Evolutionary conservation across 92 coral and sea anemone genomes (phyloP).

Genomic region (Micromussa lordhowensis): DNA sequence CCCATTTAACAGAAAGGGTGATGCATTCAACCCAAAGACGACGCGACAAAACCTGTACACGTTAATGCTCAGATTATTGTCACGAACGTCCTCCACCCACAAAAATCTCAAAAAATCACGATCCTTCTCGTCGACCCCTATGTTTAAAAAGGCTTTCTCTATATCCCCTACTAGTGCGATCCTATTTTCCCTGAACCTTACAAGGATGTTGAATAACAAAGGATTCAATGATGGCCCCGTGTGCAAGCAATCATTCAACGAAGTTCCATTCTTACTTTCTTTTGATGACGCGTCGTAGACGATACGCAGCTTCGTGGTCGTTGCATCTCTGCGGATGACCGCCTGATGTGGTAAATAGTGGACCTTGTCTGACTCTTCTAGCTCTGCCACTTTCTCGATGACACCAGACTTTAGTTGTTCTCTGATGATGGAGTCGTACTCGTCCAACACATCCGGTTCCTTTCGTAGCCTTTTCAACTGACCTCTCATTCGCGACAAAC

Average conservation of each 20-base stretch:
- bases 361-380: too few relatives aligned
- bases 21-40: neutral
- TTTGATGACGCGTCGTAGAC: conserved; percentile 56
- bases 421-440: too few relatives aligned
- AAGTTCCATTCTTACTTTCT: conserved; percentile 24
- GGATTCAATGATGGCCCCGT: conserved; percentile 50
- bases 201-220: conserved; percentile 36
- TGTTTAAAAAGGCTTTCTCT: conserved; percentile 60
- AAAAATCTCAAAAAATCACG: conserved; percentile 53
- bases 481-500: too few relatives aligned
- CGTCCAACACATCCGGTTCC: too few relatives aligned
- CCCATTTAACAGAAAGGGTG: conserved; percentile 58
- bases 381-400: too few relatives aligned
- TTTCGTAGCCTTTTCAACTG: too few relatives aligned
- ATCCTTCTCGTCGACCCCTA: conserved; percentile 37
- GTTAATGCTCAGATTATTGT: conserved; percentile 5
- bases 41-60: conserved; percentile 61
- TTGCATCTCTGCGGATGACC: conserved; percentile 45
- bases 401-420: too few relatives aligned
- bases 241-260: conserved; percentile 57
- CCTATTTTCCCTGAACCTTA: too few relatives aligned
- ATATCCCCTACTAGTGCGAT: conserved; percentile 49
- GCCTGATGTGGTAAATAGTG: too few relatives aligned
- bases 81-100: conserved; percentile 54
- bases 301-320: conserved; percentile 52